Conservation (phyloP, 2,113 vertebrate genomes). For the Oncorhynchus clarkii region DNA sequence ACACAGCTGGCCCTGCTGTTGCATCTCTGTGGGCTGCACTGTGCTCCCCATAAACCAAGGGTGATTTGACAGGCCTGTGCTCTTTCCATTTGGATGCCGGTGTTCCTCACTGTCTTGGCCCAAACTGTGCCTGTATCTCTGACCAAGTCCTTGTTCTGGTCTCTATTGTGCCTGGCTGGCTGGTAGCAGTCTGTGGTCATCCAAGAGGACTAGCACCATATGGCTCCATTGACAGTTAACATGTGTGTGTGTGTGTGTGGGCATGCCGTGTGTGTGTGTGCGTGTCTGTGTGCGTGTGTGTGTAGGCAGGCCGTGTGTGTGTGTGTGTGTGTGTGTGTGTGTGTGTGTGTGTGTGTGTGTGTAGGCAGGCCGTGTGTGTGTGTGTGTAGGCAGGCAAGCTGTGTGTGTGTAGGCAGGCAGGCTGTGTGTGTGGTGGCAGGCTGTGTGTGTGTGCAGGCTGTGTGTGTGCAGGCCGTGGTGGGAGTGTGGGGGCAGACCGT, state of each 20-base stretch:
- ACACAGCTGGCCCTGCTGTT: conserved; percentile 2
- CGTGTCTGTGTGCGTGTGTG: too few relatives aligned
- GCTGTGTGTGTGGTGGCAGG: too few relatives aligned
- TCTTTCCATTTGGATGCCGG: not conserved
- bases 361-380: too few relatives aligned
- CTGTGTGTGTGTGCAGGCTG: not conserved
- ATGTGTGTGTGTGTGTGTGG: not conserved
- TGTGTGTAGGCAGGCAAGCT: too few relatives aligned
- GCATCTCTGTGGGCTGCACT: not conserved
- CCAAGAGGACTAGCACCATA: not conserved
- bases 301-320: too few relatives aligned
- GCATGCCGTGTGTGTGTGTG: too few relatives aligned
- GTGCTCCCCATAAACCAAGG: not conserved
- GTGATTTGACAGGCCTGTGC: not conserved
- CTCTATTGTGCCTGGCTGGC: not conserved
- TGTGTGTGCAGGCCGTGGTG: not conserved
- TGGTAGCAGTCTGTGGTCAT: not conserved
- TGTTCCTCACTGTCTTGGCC: too few relatives aligned
- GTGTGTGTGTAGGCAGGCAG: too few relatives aligned
- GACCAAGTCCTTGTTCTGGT: not conserved
- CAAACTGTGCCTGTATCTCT: not conserved
- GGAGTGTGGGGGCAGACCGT: not conserved
- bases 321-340: too few relatives aligned
- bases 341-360: too few relatives aligned
- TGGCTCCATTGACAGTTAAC: not conserved